Base-by-base conservation (phyloP, 2,888 invertebrate species). In the Pyralis farinalis region DNA sequence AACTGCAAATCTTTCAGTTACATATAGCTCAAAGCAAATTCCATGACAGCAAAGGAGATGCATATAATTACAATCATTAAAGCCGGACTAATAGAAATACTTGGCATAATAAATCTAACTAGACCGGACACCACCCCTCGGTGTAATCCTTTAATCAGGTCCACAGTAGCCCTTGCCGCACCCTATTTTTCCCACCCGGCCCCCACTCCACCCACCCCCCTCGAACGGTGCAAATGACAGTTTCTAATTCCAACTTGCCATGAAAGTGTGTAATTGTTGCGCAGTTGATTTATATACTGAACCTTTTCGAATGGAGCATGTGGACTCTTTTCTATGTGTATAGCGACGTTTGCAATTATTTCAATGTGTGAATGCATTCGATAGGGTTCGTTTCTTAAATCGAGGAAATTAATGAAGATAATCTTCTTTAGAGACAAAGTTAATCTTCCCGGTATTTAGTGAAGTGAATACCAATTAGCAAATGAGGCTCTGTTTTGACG, bases 211-310 rank as follows among this genome's bases (percentile, higher is more conserved):
- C 58, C 49, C 37, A 48, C 50, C 51, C 38, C 73, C 79, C 83
- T 81, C 77, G 79, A 84, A 87, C 78, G 86, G 84, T 89, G 90
- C 88, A 89, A 90, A 89, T 89, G 90, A 89, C 90, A 89, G 89
- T 90, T 90, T 88, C 89, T 89, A 90, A 90, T 90, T 90, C 89
- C 84, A 85, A 86, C 84, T 88, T 87, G 88, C 86, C 89, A 88
- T 87, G 88, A 86, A 87, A 89, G 87, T 90, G 88, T 89, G 89
- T 88, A 90, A 90, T 89, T 89, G 89, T 88, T 85, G 87, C 74
- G 72, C 71, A 72, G 85, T 78, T 87, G 87, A 88, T 88, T 88
- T 88, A 88, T 88, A 88, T 75, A 86, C 77, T 83, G 63, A 71
- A 66, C 71, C 78, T 78, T 75, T 70, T 71, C 75, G 72, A 72